These are phyloP conservation scores for Nannoperca australis DNA, from an alignment of 2,797 vertebrate genomes.

Conservation along the genomic window DNA sequence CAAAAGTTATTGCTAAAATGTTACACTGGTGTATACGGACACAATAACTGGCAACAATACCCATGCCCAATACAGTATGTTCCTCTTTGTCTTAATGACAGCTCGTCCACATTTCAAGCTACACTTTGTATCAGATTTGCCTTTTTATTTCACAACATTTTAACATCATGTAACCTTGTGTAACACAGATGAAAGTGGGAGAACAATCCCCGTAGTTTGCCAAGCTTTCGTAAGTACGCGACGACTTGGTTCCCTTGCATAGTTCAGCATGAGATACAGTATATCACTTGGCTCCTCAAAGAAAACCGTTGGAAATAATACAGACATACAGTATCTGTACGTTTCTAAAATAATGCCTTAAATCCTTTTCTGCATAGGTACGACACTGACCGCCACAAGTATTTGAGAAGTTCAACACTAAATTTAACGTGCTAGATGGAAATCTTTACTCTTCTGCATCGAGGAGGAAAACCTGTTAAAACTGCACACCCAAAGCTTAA, in stretches of 20 bases:
- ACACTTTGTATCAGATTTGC: slow-evolving; percentile 10
- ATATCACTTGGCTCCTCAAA: slow-evolving; percentile 14
- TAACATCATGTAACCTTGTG: background rate
- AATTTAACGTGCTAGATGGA: background rate
- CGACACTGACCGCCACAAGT: slow-evolving; percentile 5
- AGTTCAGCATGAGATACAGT: slow-evolving; percentile 47
- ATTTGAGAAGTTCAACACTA: slow-evolving; percentile 11
- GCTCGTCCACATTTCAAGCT: background rate
- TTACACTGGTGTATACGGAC: slow-evolving; percentile 2
- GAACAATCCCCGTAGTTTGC: background rate
- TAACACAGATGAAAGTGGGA: background rate
- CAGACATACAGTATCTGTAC: background rate
- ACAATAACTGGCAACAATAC: background rate
- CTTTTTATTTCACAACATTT: slow-evolving; percentile 25
- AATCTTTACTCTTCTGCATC: background rate
- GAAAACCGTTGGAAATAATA: slow-evolving; percentile 15
- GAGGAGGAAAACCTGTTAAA: background rate
- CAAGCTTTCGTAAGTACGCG: background rate
- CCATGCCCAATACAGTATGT: background rate
- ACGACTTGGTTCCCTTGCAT: slow-evolving; percentile 59
- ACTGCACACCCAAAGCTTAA: background rate
- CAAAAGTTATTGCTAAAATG: slow-evolving; percentile 40
- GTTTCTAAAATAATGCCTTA: slow-evolving; percentile 29
- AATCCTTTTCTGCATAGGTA: slow-evolving; percentile 43
- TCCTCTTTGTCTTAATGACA: slow-evolving; percentile 8